Conservation (phyloP, 2,797 vertebrate genomes). For the Numenius phaeopus region DNA sequence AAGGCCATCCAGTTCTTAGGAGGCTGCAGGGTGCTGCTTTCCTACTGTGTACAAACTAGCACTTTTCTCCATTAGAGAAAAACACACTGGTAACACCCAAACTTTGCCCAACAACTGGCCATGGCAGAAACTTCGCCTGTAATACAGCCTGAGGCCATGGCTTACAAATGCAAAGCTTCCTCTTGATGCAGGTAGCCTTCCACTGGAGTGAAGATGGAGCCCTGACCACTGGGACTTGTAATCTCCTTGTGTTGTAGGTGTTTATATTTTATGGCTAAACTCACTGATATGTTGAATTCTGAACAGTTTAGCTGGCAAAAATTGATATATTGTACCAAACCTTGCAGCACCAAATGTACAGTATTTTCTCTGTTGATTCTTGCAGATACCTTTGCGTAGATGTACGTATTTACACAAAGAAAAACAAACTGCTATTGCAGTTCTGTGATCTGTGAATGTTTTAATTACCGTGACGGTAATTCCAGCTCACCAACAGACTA, state of each 20-base stretch:
- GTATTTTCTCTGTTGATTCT: conserved; percentile 21
- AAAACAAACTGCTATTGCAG: conserved; percentile 32
- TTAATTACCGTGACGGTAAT: background rate
- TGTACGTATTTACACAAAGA: conserved; percentile 6
- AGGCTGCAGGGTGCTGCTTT: background rate
- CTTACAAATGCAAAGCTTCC: background rate
- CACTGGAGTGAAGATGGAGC: background rate
- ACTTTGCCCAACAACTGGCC: background rate
- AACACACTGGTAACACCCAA: background rate
- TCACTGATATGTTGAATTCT: background rate
- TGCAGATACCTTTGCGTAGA: background rate
- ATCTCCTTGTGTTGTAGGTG: background rate
- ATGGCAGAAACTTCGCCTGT: background rate
- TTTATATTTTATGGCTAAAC: background rate
- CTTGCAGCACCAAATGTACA: background rate
- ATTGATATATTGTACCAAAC: background rate
- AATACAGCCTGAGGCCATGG: background rate
- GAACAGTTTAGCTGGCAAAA: background rate
- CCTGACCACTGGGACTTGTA: background rate
- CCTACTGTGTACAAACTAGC: background rate
- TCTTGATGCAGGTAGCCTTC: background rate
- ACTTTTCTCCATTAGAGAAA: background rate
- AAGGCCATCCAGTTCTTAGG: background rate
- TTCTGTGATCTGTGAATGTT: background rate
- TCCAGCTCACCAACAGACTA: background rate